A percentile compares a stretch with the other conserved stretches of the same genome.
These are phyloP conservation scores for Cephus rjabovi DNA, from an alignment of 2,888 invertebrate species.

Conservation along the genomic window DNA sequence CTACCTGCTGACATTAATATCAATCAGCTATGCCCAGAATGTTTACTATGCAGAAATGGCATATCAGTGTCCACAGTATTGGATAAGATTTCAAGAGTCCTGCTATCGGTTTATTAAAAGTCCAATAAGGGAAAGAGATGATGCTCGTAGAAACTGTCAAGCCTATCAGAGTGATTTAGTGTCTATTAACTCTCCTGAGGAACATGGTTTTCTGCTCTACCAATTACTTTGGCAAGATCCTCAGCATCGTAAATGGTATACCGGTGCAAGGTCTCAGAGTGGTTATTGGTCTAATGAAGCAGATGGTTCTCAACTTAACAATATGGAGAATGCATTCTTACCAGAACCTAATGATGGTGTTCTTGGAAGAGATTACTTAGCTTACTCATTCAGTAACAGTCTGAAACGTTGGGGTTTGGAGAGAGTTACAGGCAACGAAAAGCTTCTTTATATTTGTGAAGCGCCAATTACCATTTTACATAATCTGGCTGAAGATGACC, in stretches of 20 bases:
- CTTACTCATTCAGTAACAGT: constrained; percentile 73
- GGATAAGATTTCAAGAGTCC: constrained; percentile 83
- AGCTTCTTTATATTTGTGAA: constrained; percentile 88
- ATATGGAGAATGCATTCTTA: constrained; percentile 86
- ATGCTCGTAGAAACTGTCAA: constrained; percentile 85
- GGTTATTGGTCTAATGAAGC: constrained; percentile 86
- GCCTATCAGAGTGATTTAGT: constrained; percentile 85
- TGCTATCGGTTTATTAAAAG: constrained; percentile 94
- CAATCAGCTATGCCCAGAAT: constrained; percentile 39
- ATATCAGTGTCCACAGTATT: constrained; percentile 82
- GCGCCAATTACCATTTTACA: constrained; percentile 80
- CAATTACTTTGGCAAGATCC: constrained; percentile 87
- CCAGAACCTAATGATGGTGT: constrained; percentile 70
- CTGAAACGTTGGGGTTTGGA: constrained; percentile 87
- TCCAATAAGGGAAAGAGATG: constrained; percentile 82
- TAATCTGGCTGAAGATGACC: constrained; percentile 78
- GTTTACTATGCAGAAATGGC: constrained; percentile 42
- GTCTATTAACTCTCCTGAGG: constrained; percentile 83
- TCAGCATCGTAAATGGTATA: constrained; percentile 88
- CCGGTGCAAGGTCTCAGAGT: constrained; percentile 81
- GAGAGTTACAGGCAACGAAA: constrained; percentile 82
- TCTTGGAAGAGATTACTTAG: constrained; percentile 77
- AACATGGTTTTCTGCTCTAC: constrained; percentile 88
- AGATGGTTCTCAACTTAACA: constrained; percentile 82
- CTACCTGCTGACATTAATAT: neutral